These are phyloP conservation scores for Platalea minor DNA, from an alignment of 2,797 vertebrate species.

Conservation along the genomic window DNA sequence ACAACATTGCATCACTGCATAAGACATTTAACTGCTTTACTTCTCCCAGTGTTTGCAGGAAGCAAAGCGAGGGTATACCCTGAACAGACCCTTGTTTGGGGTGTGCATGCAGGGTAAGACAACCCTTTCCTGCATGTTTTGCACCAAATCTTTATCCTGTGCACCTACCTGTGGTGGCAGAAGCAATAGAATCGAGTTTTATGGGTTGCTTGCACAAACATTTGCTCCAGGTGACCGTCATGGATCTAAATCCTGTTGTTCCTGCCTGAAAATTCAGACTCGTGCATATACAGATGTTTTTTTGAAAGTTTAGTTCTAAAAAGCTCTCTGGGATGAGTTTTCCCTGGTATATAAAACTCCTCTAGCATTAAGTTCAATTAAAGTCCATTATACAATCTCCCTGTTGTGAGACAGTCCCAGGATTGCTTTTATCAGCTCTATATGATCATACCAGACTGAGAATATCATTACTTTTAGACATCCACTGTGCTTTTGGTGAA, in stretches of 20 bases:
- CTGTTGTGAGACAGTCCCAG: not conserved
- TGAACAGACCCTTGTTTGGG: not conserved
- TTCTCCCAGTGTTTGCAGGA: not conserved
- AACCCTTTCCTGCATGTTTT: not conserved
- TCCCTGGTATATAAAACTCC: not conserved
- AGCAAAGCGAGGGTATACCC: not conserved
- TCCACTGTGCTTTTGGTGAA: not conserved
- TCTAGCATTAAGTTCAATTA: conserved; percentile 6
- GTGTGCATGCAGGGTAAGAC: not conserved
- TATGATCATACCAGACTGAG: not conserved
- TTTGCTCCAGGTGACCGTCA: not conserved
- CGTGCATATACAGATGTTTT: not conserved
- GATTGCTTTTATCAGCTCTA: not conserved
- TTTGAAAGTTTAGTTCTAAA: not conserved
- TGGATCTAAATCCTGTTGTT: not conserved
- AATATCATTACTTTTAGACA: not conserved
- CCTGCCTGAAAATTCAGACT: not conserved
- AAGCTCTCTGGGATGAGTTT: not conserved
- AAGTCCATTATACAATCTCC: not conserved
- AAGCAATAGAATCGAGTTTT: not conserved
- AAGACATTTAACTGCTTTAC: not conserved
- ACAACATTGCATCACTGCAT: not conserved
- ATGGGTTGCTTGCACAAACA: not conserved
- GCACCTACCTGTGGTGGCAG: not conserved
- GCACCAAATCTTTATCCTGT: not conserved